A percentile compares a stretch with the other conserved stretches of the same genome.
These are phyloP conservation scores for Neotragus pygmaeus DNA, from an alignment of 2,113 vertebrate genomes.

Conservation along the genomic window DNA sequence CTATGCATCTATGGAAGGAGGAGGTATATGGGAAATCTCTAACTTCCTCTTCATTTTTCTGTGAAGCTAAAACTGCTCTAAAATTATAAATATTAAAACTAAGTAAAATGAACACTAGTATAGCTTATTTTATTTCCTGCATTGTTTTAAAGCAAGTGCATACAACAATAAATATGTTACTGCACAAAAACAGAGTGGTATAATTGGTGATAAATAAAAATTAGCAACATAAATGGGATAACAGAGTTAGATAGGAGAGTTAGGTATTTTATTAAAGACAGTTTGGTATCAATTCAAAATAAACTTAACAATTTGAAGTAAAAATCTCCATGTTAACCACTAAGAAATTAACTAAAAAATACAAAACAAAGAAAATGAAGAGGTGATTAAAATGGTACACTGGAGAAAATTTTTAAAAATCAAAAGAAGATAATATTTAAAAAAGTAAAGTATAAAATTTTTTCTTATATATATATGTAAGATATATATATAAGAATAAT, in stretches of 20 bases:
- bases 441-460: not conserved
- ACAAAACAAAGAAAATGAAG: not conserved
- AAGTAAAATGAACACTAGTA: not conserved
- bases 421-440: not conserved
- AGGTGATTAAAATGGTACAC: not conserved
- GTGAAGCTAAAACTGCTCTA: not conserved
- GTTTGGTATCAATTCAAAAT: not conserved
- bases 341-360: not conserved
- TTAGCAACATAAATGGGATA: not conserved
- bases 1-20: not conserved
- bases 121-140: not conserved
- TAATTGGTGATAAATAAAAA: not conserved
- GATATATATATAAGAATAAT: not conserved
- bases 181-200: not conserved
- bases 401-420: not conserved
- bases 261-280: not conserved
- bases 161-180: not conserved
- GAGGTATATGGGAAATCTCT: not conserved
- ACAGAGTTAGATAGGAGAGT: not conserved
- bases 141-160: not conserved
- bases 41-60: not conserved
- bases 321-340: not conserved
- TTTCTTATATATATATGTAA: too few relatives aligned
- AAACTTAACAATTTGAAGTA: not conserved
- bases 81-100: not conserved